These are phyloP conservation scores for Sminthurides aquaticus DNA, from an alignment of 2,888 invertebrate genomes.

Conservation along the genomic window DNA sequence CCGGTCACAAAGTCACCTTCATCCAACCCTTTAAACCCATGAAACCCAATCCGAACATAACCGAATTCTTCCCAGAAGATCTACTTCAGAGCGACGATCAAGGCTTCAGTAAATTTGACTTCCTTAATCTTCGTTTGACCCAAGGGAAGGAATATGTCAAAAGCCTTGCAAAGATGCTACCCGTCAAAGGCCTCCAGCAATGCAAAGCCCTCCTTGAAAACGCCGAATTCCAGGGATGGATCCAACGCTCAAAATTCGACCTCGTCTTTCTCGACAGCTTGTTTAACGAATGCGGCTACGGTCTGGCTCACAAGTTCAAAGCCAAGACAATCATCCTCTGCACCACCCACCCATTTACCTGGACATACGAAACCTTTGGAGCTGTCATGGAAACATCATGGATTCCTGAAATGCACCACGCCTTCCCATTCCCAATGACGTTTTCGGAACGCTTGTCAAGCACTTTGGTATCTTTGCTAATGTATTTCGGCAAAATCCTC, in stretches of 20 bases:
- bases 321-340: constrained; percentile 15
- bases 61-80: background rate
- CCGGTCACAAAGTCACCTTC: constrained; percentile 11
- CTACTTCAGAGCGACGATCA: background rate
- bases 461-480: constrained; percentile 19
- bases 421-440: constrained; percentile 20
- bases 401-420: constrained; percentile 24
- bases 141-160: background rate
- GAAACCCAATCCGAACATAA: background rate
- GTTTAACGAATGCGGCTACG: constrained; percentile 17
- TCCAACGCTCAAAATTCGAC: constrained; percentile 14
- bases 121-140: constrained; percentile 4
- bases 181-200: background rate
- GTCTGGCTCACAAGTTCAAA: constrained; percentile 12
- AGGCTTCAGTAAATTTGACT: constrained; percentile 1
- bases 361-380: constrained; percentile 12
- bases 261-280: constrained; percentile 16
- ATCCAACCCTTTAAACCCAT: background rate
- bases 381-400: constrained; percentile 9
- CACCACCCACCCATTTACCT: constrained; percentile 1
- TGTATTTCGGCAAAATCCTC: constrained; percentile 5
- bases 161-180: constrained; percentile 2
- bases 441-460: constrained; percentile 10
- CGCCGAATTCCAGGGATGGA: constrained; percentile 17
- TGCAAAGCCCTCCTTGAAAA: background rate